These are phyloP conservation scores for Netelia inedita DNA, from an alignment of 2,888 invertebrate species.

Conservation along the genomic window DNA sequence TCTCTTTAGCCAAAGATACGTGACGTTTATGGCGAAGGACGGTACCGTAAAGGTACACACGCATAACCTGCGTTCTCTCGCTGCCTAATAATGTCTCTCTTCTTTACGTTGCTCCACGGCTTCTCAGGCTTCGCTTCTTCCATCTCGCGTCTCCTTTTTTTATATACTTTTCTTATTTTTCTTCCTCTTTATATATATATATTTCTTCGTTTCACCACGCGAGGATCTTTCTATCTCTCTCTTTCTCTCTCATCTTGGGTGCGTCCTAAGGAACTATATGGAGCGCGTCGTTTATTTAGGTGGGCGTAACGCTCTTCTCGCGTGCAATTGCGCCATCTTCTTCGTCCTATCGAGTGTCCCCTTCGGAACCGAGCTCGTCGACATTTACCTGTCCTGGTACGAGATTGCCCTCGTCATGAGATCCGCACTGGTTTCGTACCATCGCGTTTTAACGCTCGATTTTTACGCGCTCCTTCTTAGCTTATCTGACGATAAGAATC, in stretches of 20 bases:
- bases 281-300: constrained; percentile 68
- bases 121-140: constrained; percentile 41
- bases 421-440: constrained; percentile 26
- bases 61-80: constrained; percentile 60
- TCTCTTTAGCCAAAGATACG: constrained; percentile 80
- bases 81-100: constrained; percentile 68
- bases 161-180: constrained; percentile 62
- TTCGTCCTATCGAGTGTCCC: constrained; percentile 32
- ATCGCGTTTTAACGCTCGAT: constrained; percentile 70
- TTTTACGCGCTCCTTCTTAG: constrained; percentile 75
- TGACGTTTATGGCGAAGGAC: constrained; percentile 80
- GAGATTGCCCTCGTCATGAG: constrained; percentile 73
- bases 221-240: neutral
- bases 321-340: constrained; percentile 63
- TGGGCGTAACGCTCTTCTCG: constrained; percentile 75
- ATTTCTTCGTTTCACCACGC: constrained; percentile 44
- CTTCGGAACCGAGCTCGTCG: constrained; percentile 37
- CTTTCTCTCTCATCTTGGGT: constrained; percentile 2
- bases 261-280: constrained; percentile 38
- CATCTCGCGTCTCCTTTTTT: constrained; percentile 50
- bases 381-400: constrained; percentile 41
- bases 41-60: constrained; percentile 77
- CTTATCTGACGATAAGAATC: constrained; percentile 14
- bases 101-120: constrained; percentile 54
- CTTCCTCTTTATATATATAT: constrained; percentile 53